These are phyloP conservation scores for Microplitis demolitor DNA, from an alignment of 1,140 invertebrate species.

Conservation along the genomic window DNA sequence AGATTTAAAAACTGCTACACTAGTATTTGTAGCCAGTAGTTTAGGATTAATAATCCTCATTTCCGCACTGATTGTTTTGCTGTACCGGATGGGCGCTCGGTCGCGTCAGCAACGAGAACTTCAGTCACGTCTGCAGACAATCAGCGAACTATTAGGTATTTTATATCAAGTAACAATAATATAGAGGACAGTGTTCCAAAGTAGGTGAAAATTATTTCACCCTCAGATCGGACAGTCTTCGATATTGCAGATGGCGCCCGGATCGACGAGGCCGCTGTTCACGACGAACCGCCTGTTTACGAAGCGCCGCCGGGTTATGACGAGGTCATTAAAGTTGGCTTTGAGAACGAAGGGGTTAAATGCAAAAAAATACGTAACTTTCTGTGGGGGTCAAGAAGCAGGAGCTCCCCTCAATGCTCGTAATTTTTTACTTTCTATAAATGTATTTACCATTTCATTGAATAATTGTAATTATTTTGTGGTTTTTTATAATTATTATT, in stretches of 20 bases:
- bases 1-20: conserved; percentile 69
- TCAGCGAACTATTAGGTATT: conserved; percentile 70
- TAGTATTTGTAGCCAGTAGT: conserved; percentile 69
- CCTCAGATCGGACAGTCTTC: conserved; percentile 47
- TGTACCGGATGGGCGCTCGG: conserved; percentile 69
- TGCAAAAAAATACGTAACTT: conserved; percentile 36
- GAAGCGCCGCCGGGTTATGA: conserved; percentile 75
- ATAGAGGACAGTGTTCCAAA: not conserved
- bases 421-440: conserved; percentile 30
- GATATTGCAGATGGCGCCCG: conserved; percentile 56
- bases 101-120: conserved; percentile 68
- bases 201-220: conserved; percentile 29
- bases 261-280: conserved; percentile 64
- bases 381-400: conserved; percentile 26
- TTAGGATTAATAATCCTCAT: conserved; percentile 69
- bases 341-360: conserved; percentile 41
- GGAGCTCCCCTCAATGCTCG: conserved; percentile 44
- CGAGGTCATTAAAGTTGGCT: conserved; percentile 68
- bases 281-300: conserved; percentile 72
- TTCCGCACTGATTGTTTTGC: conserved; percentile 67
- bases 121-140: conserved; percentile 70
- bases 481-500: not conserved
- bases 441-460: too few relatives aligned
- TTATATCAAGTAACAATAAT: not conserved
- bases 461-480: not conserved